phyloP scores from a whole-genome alignment of 2,888 invertebrate species.

The Agonopterix subpropinquella region DNA sequence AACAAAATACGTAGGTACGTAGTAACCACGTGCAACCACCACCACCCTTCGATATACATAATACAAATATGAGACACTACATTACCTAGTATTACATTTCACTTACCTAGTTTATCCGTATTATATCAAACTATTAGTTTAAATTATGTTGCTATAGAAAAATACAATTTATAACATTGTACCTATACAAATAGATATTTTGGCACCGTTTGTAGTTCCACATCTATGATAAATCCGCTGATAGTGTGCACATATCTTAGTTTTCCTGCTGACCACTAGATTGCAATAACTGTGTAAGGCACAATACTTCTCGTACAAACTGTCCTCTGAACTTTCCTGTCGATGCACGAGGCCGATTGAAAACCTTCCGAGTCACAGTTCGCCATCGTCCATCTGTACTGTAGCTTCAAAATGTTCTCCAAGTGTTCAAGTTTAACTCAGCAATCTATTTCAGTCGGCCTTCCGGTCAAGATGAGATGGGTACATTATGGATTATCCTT shows the following conservation, averaged over 20 bases:
- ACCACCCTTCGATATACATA: too few species aligned
- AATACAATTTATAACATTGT: conserved; percentile 13
- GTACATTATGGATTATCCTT: conserved; percentile 16
- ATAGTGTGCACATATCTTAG: conserved; percentile 25
- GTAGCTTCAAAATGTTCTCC: conserved; percentile 17
- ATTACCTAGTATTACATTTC: too few species aligned
- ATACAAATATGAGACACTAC: too few species aligned
- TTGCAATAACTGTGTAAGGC: conserved; percentile 12
- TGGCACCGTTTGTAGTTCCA: conserved; percentile 35
- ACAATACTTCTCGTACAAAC: conserved; percentile 15
- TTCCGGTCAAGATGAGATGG: conserved; percentile 44
- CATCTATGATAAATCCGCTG: conserved; percentile 12
- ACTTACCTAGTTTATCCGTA: neutral
- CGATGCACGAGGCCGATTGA: conserved; percentile 22
- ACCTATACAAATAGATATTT: conserved; percentile 24
- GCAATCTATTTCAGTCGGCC: conserved; percentile 23
- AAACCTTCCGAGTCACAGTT: neutral
- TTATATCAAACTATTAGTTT: neutral
- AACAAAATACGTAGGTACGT: too few species aligned
- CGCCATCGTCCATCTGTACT: neutral
- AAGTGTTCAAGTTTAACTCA: conserved; percentile 8
- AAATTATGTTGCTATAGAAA: conserved; percentile 20
- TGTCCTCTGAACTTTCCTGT: conserved; percentile 13
- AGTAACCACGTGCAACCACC: too few species aligned
- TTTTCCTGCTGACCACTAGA: conserved; percentile 13